Percentiles rank a stretch among this genome's conserved stretches.
Conservation (phyloP, 2,113 vertebrate genomes). For the Trogon surrucura region DNA sequence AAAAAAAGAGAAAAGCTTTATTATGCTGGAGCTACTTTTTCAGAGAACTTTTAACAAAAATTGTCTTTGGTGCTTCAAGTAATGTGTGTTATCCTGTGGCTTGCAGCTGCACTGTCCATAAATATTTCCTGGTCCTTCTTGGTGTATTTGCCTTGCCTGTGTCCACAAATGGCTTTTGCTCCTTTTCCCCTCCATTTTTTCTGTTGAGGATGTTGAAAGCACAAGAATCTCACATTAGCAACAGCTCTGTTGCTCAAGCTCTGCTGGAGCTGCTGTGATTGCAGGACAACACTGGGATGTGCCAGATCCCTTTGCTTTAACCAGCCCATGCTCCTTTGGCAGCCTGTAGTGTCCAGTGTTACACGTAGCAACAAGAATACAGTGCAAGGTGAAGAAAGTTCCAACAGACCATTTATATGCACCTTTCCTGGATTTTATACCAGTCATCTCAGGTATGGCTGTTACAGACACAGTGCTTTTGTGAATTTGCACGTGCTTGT, state of each 20-base stretch:
- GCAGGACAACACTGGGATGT: not conserved
- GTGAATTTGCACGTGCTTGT: not conserved
- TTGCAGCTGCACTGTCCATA: not conserved
- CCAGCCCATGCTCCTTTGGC: not conserved
- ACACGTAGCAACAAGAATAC: not conserved
- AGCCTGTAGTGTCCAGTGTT: not conserved
- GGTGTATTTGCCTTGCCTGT: not conserved
- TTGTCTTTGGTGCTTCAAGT: not conserved
- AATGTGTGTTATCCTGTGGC: not conserved
- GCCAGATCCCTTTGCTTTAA: not conserved
- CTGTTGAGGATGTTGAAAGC: not conserved
- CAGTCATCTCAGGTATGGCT: not conserved
- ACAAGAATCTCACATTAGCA: not conserved
- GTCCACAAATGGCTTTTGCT: not conserved
- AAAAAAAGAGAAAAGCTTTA: not conserved
- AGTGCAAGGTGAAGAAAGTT: not conserved
- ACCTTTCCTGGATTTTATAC: not conserved
- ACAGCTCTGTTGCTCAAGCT: not conserved
- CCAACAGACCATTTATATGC: not conserved
- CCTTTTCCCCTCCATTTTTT: not conserved
- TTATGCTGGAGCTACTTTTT: not conserved
- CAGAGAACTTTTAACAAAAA: not conserved
- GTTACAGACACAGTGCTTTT: not conserved
- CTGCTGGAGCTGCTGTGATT: not conserved
- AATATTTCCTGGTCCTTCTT: not conserved